phyloP scores from a whole-genome alignment of 2,113 vertebrate species.

The Psilopsiagon aurifrons region DNA sequence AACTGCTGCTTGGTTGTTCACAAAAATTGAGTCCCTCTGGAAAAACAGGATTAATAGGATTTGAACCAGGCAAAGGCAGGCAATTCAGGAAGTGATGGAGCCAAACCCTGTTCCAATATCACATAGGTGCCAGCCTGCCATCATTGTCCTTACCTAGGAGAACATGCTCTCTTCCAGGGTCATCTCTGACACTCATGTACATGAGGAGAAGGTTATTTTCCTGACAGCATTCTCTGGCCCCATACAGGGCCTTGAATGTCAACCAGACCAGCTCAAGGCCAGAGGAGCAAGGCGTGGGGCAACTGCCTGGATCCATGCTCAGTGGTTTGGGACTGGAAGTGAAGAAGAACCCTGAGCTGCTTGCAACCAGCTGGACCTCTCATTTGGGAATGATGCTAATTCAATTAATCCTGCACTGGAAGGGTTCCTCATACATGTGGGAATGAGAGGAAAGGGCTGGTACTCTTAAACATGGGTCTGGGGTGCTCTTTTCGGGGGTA shows the following conservation, averaged over 20 bases:
- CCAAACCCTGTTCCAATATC: neutral
- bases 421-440: neutral
- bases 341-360: neutral
- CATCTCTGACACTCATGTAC: neutral
- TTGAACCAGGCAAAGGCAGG: neutral
- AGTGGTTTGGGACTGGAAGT: neutral
- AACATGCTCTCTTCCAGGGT: neutral
- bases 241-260: neutral
- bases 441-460: neutral
- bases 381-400: neutral
- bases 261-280: neutral
- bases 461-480: neutral
- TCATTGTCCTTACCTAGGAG: neutral
- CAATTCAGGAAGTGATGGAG: fast-evolving
- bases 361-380: neutral
- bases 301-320: neutral
- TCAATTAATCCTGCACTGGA: neutral
- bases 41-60: neutral
- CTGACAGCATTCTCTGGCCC: neutral
- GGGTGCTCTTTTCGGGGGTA: neutral
- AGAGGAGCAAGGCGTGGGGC: neutral
- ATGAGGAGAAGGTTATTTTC: neutral
- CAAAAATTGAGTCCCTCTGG: neutral
- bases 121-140: fast-evolving
- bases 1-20: neutral